Percentiles rank a stretch among this genome's conserved stretches.
Conservation (phyloP, 2,888 invertebrate genomes). For the Scrobipalpa costella region DNA sequence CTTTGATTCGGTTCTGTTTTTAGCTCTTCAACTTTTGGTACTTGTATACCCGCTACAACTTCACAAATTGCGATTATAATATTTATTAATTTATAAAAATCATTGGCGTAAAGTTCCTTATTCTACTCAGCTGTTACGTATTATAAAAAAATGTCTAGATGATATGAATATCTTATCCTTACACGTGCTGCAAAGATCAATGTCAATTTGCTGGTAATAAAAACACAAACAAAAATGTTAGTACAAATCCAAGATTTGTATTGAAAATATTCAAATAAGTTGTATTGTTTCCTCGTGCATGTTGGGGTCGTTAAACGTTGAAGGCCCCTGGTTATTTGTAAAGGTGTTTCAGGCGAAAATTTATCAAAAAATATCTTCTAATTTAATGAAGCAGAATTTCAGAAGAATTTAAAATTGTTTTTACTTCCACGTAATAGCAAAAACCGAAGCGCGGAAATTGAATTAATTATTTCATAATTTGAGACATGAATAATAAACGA, state of each 20-base stretch:
- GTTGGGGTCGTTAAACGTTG: constrained; percentile 44
- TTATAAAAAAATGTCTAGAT: not conserved
- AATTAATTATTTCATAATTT: not conserved
- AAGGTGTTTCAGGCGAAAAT: constrained; percentile 46
- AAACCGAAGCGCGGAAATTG: not conserved
- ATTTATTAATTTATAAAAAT: too few relatives aligned
- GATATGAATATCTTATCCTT: not conserved
- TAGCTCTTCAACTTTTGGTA: not conserved
- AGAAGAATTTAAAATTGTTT: not conserved
- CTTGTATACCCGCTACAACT: too few relatives aligned
- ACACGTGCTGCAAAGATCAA: constrained; percentile 11
- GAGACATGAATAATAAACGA: not conserved
- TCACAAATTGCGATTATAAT: too few relatives aligned
- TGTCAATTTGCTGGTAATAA: not conserved
- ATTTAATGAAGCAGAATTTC: not conserved
- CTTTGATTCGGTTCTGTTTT: not conserved
- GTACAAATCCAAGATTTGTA: constrained; percentile 9
- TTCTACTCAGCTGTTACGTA: not conserved
- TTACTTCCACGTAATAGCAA: not conserved
- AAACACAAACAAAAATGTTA: not conserved
- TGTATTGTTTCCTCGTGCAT: constrained; percentile 19
- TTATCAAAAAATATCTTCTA: constrained; percentile 24
- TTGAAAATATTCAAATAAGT: constrained; percentile 21
- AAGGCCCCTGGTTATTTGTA: constrained; percentile 44
- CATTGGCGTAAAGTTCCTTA: too few relatives aligned